Evolutionary conservation across 92 coral and sea anemone species (phyloP), one percentile per base, ranked within the genome.

Genomic region (Paramuricea clavata): DNA sequence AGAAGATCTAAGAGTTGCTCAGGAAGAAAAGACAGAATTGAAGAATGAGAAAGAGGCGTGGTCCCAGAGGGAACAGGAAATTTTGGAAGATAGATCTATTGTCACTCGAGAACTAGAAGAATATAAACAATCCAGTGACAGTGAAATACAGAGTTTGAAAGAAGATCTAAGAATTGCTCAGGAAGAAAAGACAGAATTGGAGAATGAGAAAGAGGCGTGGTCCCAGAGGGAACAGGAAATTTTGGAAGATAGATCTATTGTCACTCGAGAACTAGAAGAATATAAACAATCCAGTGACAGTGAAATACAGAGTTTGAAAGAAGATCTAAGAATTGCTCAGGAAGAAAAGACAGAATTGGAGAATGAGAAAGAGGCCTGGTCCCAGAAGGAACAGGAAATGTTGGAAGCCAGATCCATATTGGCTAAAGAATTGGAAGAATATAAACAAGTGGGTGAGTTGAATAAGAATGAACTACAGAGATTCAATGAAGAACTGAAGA

Each of bases 181-280:
- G 39, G 39, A 65, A 16, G 3, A 5, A 11, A 65, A 26, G 6
- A 16, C 19, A 28, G 62, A 19, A 21, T 54, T 54, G 26, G 62
- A 54, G 62, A 19, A 54, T 54, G 62, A 54, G 62, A 54, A 54
- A 19, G 11, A 2, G 62, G 5, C 4, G 62, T 54, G 23, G 62
- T 88, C 83, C 2, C 95, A 92, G 36, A 97, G 90, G 83, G 97
- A 94, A 80, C 90, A 88, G 67, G 98, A 94, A 35, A 77, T 83
- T 17, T 88, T 91, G 9, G 95, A 92, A n/a, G 86, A 74, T 1
- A 95, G 92, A 86, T 73, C 36, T 28, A 65, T 13, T 65, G n/a
- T 65, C 11, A n/a, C 3, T 28, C 39, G 21, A 21, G 72, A 65
- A 16, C 9, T 65, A 28, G 72, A 65, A 65, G 72, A 65, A 27